A percentile compares a stretch with the other conserved stretches of the same genome.
Conservation (phyloP, 2,888 invertebrate species). For the Eristalis arbustorum region DNA sequence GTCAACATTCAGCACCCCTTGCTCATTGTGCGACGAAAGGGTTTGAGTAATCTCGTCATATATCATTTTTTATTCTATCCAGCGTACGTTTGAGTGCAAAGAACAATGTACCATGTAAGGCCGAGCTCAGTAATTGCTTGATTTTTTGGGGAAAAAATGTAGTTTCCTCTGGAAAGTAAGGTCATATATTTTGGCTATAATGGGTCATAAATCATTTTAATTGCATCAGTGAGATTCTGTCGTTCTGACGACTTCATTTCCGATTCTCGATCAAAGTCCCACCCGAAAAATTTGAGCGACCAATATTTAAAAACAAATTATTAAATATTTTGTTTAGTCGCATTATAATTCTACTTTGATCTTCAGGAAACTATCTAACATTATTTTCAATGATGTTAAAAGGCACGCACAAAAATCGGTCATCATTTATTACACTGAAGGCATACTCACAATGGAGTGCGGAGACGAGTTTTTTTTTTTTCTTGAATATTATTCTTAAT, state of each 20-base stretch:
- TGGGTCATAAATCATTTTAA: background rate
- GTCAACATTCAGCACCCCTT: slow-evolving; percentile 49
- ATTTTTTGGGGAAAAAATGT: background rate
- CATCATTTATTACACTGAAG: no score
- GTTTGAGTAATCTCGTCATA: slow-evolving; percentile 49
- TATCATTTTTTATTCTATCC: slow-evolving; percentile 64
- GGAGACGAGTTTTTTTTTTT: no score
- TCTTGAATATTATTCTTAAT: no score
- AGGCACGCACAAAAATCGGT: no score
- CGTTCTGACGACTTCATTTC: background rate
- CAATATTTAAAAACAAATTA: no score
- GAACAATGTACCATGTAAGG: background rate
- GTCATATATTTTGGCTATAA: background rate
- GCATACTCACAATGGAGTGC: no score
- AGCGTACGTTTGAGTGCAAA: slow-evolving; percentile 33
- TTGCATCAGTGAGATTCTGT: background rate
- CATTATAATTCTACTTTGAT: no score
- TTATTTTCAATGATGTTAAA: no score
- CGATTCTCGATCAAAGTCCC: background rate
- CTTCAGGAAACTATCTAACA: no score
- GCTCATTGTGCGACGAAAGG: slow-evolving; percentile 24
- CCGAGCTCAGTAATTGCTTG: background rate
- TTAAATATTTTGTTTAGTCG: no score
- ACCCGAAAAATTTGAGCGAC: background rate
- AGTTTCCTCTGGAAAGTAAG: background rate